These are phyloP conservation scores for Bujurquina vittata DNA, from an alignment of 2,113 vertebrate species.

Conservation along the genomic window DNA sequence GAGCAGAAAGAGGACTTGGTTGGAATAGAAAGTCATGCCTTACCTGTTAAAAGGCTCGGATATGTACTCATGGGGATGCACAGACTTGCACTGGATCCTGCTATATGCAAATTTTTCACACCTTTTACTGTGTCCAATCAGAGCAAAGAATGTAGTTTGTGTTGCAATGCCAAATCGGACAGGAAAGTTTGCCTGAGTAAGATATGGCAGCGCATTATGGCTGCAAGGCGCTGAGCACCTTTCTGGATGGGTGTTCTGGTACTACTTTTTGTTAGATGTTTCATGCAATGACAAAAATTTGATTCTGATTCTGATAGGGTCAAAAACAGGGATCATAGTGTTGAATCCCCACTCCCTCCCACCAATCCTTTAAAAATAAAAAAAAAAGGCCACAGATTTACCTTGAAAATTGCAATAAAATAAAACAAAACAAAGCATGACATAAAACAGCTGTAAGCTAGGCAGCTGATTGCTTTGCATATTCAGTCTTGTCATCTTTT, in stretches of 20 bases:
- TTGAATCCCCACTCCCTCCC: no score
- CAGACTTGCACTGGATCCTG: conserved; percentile 31
- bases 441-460: neutral
- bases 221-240: no score
- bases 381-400: no score
- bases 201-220: neutral
- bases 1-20: neutral
- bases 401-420: no score
- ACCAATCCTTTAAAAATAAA: no score
- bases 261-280: no score
- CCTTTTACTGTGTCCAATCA: conserved; percentile 44
- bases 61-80: conserved; percentile 29
- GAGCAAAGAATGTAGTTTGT: conserved; percentile 5
- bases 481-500: neutral
- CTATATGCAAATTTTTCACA: conserved; percentile 68
- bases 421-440: no score
- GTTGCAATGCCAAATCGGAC: neutral
- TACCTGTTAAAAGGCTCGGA: conserved; percentile 35
- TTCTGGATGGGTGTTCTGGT: no score
- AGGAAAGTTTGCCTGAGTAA: neutral
- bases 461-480: conserved; percentile 42
- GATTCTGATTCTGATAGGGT: no score
- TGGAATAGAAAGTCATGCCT: neutral
- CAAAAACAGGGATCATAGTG: no score
- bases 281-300: no score